Evolutionary conservation across 2,113 vertebrate genomes (phyloP).

Genomic region (Rhinopomastus cyanomelas): DNA sequence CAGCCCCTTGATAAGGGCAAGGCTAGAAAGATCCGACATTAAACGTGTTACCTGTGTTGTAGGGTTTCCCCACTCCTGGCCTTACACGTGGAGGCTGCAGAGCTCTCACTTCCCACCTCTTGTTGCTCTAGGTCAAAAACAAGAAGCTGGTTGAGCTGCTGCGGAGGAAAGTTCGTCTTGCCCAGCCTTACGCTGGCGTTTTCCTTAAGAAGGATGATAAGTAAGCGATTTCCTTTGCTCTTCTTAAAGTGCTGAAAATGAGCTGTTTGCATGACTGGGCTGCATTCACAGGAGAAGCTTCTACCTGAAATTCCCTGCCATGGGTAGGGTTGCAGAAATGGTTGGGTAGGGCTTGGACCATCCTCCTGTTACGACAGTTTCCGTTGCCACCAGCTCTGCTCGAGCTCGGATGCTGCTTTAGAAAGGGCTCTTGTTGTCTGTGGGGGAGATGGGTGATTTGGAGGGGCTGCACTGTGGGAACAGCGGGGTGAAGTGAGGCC

Average conservation of each 20-base stretch:
- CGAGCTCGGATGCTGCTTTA: background rate
- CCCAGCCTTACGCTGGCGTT: conserved; percentile 95
- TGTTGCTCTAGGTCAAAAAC: conserved; percentile 88
- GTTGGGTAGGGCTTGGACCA: background rate
- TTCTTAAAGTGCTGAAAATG: background rate
- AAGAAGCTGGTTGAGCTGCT: conserved; percentile 90
- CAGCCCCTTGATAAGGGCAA: background rate
- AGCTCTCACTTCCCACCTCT: background rate
- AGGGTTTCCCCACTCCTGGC: background rate
- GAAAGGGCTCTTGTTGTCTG: background rate
- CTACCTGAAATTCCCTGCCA: background rate
- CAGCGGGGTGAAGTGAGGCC: background rate
- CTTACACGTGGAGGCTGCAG: background rate
- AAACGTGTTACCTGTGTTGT: background rate
- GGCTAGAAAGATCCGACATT: background rate
- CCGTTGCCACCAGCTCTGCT: background rate
- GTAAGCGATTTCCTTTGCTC: conserved; percentile 71
- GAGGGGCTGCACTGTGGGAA: background rate
- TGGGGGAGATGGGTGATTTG: background rate
- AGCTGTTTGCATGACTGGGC: background rate
- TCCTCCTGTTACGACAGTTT: background rate
- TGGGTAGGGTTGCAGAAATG: background rate
- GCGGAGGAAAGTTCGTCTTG: conserved; percentile 92
- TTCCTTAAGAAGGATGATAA: conserved; percentile 94
- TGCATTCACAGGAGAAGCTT: background rate